phyloP scores from a whole-genome alignment of 2,888 invertebrate genomes.

The Ormia ochracea region DNA sequence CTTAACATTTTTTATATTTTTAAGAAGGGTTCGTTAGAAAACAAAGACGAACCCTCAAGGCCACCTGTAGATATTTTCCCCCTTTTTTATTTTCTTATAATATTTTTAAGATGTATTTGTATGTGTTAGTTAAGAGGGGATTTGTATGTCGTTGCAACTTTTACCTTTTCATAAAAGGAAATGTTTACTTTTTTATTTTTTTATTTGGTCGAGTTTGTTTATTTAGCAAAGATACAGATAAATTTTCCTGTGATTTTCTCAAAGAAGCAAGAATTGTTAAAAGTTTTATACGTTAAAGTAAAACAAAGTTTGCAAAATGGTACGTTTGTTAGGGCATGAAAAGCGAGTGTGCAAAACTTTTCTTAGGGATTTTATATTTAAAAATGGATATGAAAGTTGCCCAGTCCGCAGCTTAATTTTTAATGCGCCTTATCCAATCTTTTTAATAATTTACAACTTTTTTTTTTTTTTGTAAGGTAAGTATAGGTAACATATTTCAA shows the following conservation, averaged over 20 bases:
- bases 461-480: no score
- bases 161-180: slow-evolving; percentile 1
- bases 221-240: slow-evolving; percentile 3
- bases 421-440: no score
- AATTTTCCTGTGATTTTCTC: neutral
- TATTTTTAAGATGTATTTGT: neutral
- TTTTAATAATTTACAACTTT: no score
- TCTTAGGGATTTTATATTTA: no score
- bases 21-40: slow-evolving; percentile 7
- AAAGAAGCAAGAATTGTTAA: neutral
- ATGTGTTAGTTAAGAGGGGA: no score
- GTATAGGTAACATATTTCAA: no score
- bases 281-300: neutral
- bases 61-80: slow-evolving; percentile 42
- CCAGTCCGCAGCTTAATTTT: no score
- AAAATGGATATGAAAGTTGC: no score
- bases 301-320: neutral
- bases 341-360: neutral
- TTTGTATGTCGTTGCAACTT: neutral
- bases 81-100: slow-evolving; percentile 3
- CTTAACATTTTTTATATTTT: slow-evolving; percentile 34
- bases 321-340: neutral
- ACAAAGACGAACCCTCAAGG: slow-evolving; percentile 16
- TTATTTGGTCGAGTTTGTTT: slow-evolving; percentile 22
- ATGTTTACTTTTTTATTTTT: slow-evolving; percentile 25